Evolutionary conservation across 2,797 vertebrate genomes (phyloP).

Genomic region (Acanthurus leucopareius): DNA sequence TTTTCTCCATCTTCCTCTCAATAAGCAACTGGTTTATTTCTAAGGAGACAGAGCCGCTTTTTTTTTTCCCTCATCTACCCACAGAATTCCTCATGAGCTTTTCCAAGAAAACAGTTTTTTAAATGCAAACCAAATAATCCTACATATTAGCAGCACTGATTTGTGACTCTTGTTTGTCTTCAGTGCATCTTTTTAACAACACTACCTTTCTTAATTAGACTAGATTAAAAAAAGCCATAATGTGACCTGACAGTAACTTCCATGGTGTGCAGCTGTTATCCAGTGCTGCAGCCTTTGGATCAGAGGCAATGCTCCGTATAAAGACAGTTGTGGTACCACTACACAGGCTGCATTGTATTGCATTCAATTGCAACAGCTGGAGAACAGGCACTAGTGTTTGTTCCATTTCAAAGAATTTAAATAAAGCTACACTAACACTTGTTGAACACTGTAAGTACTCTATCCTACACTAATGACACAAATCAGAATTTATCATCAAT

Average conservation of each 20-base stretch:
- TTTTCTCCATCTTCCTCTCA: not conserved
- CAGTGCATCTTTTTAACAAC: not conserved
- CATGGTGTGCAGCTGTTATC: slow-evolving; percentile 24
- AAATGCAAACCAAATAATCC: slow-evolving; percentile 5
- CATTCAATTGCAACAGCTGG: slow-evolving; percentile 34
- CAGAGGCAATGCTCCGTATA: not conserved
- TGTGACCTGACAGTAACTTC: not conserved
- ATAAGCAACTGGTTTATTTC: too few relatives aligned
- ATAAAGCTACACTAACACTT: not conserved
- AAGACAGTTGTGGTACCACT: slow-evolving; percentile 36
- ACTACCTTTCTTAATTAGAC: not conserved
- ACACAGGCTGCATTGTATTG: slow-evolving; percentile 43
- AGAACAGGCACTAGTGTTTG: slow-evolving; percentile 7
- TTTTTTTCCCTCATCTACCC: not conserved
- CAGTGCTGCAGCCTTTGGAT: slow-evolving; percentile 16
- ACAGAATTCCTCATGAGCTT: not conserved
- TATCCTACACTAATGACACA: not conserved
- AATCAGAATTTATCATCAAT: not conserved
- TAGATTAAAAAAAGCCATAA: not conserved
- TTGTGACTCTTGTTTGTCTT: not conserved
- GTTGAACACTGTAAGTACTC: not conserved
- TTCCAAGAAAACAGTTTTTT: not conserved
- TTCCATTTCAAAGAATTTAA: slow-evolving; percentile 4
- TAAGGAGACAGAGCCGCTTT: not conserved
- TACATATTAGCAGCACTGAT: not conserved